Conservation (phyloP, 2,888 invertebrate species). For the Pollenia griseotomentosa region DNA sequence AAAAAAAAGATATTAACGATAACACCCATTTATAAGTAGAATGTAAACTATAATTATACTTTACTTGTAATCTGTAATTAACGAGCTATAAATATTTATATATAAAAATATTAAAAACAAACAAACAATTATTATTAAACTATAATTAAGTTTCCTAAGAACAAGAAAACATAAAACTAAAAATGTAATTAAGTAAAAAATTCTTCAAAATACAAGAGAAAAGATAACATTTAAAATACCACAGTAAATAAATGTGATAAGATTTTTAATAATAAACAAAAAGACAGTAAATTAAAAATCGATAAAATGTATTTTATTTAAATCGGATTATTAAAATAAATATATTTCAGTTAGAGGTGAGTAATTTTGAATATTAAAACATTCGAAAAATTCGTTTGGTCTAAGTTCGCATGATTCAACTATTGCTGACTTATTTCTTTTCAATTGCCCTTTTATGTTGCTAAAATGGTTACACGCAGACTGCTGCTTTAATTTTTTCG, state of each 20-base stretch:
- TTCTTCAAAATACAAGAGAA: conserved; percentile 55
- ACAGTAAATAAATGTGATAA: conserved; percentile 74
- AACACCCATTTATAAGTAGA: conserved; percentile 25
- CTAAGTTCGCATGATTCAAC: no score
- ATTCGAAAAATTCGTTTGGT: no score
- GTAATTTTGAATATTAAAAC: no score
- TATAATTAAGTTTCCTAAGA: conserved; percentile 71
- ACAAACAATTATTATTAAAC: conserved; percentile 48
- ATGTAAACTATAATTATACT: conserved; percentile 28
- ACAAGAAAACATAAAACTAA: conserved; percentile 32
- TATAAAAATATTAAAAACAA: conserved; percentile 32
- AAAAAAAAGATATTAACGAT: conserved; percentile 17
- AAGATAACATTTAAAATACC: conserved; percentile 45
- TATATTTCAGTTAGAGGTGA: no score
- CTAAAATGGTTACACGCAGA: no score
- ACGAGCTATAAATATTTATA: conserved; percentile 70
- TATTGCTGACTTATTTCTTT: no score
- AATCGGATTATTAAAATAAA: no score
- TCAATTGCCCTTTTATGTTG: no score
- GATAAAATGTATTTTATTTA: conserved; percentile 4
- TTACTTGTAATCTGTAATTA: conserved; percentile 70
- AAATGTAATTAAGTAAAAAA: conserved; percentile 70
- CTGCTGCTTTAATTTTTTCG: no score
- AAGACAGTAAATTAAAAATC: conserved; percentile 44
- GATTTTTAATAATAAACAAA: conserved; percentile 73